phyloP scores from a whole-genome alignment of 2,888 invertebrate genomes.

The Dorcus parallelipipedus region DNA sequence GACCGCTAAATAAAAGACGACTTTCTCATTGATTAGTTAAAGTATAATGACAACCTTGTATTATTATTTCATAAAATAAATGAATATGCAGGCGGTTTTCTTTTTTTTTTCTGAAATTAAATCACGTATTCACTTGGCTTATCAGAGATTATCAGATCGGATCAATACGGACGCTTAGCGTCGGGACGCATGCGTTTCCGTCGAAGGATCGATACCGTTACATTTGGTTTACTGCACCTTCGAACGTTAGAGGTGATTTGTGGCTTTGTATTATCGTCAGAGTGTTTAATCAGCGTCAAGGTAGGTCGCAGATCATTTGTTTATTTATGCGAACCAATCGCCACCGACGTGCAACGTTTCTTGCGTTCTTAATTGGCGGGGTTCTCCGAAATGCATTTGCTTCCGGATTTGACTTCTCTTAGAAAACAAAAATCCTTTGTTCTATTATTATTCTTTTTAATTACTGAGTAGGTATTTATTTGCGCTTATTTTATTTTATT shows the following conservation, averaged over 20 bases:
- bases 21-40: too few species aligned
- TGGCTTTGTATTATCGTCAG: slow-evolving; percentile 29
- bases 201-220: slow-evolving; percentile 35
- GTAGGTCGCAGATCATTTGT: background rate
- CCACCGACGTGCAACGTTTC: too few species aligned
- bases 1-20: slow-evolving; percentile 22
- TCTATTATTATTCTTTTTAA: too few species aligned
- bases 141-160: background rate
- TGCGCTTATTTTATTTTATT: too few species aligned
- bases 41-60: too few species aligned
- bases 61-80: too few species aligned
- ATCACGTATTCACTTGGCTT: slow-evolving; percentile 6
- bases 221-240: slow-evolving; percentile 35
- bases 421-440: too few species aligned
- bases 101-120: background rate
- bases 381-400: background rate
- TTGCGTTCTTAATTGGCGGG: background rate
- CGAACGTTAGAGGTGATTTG: slow-evolving; percentile 33
- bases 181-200: slow-evolving; percentile 38
- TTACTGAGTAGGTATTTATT: too few species aligned
- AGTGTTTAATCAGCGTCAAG: background rate
- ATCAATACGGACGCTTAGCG: slow-evolving; percentile 35
- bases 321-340: background rate
- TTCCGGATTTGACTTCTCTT: too few species aligned
- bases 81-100: background rate